Conservation (phyloP, 1,140 invertebrate genomes). For the Aradophagus sp. region DNA sequence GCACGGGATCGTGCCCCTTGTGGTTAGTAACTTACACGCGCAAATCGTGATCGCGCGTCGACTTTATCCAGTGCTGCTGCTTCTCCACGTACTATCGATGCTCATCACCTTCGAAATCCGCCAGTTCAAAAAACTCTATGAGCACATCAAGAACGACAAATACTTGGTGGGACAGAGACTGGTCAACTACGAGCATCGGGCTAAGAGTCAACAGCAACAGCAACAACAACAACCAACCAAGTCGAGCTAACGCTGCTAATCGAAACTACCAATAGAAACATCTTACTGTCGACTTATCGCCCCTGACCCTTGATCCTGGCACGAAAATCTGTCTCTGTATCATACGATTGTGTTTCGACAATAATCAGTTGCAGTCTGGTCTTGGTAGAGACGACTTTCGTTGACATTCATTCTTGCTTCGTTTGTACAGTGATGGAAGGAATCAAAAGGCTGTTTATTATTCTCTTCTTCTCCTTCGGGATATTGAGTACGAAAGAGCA, state of each 20-base stretch:
- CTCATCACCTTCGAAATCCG: conserved; percentile 88
- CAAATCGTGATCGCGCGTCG: conserved; percentile 88
- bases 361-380: conserved; percentile 14
- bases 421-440: too few relatives aligned
- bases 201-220: conserved; percentile 76
- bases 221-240: conserved; percentile 68
- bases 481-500: too few relatives aligned
- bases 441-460: too few relatives aligned
- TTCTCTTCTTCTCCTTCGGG: too few relatives aligned
- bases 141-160: conserved; percentile 99
- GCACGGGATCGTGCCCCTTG: conserved; percentile 86
- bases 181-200: conserved; percentile 94
- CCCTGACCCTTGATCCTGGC: too few relatives aligned
- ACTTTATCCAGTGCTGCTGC: conserved; percentile 92
- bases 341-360: conserved; percentile 30
- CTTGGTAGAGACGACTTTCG: too few relatives aligned
- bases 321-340: conserved; percentile 5
- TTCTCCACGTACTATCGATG: conserved; percentile 80
- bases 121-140: conserved; percentile 95
- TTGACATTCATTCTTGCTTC: too few relatives aligned
- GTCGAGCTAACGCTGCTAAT: conserved; percentile 63
- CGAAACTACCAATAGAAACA: too few relatives aligned
- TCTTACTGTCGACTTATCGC: too few relatives aligned
- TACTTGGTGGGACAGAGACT: conserved; percentile 95
- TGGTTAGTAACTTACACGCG: conserved; percentile 82